phyloP scores from a whole-genome alignment of 2,113 vertebrate species.

The Opisthocomus hoazin region DNA sequence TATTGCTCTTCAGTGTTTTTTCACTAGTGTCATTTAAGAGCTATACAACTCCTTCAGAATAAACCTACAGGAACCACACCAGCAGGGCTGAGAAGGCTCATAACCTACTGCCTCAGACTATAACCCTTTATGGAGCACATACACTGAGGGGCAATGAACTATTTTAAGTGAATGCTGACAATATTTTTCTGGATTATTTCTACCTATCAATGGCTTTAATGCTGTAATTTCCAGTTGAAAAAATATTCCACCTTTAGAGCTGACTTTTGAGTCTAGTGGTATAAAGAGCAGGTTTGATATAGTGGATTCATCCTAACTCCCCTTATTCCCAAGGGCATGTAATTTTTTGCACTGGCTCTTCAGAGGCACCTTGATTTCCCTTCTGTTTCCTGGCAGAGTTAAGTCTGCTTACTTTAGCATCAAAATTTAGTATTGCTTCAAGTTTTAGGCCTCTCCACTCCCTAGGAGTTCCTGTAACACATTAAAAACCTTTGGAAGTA shows the following conservation, averaged over 20 bases:
- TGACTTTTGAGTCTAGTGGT: neutral
- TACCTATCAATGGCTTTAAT: neutral
- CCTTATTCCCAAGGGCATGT: neutral
- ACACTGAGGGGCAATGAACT: neutral
- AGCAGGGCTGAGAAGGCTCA: neutral
- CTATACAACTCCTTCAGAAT: neutral
- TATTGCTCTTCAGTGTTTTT: neutral
- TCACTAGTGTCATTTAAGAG: neutral
- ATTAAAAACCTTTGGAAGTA: neutral
- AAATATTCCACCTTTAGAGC: neutral
- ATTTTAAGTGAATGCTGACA: neutral
- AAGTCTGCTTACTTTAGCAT: neutral
- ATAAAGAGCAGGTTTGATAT: neutral
- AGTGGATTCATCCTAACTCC: neutral
- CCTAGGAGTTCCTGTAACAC: neutral
- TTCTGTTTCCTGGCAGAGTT: neutral
- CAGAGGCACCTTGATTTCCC: neutral
- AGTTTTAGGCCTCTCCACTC: neutral
- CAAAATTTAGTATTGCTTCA: neutral
- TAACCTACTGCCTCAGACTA: neutral
- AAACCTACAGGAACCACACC: neutral
- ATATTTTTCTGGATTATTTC: neutral
- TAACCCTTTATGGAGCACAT: neutral
- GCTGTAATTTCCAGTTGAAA: neutral
- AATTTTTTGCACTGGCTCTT: neutral